Evolutionary conservation across 2,113 vertebrate genomes (phyloP), one percentile per base, ranked within the genome.

Genomic region (Phyllostomus hastatus): DNA sequence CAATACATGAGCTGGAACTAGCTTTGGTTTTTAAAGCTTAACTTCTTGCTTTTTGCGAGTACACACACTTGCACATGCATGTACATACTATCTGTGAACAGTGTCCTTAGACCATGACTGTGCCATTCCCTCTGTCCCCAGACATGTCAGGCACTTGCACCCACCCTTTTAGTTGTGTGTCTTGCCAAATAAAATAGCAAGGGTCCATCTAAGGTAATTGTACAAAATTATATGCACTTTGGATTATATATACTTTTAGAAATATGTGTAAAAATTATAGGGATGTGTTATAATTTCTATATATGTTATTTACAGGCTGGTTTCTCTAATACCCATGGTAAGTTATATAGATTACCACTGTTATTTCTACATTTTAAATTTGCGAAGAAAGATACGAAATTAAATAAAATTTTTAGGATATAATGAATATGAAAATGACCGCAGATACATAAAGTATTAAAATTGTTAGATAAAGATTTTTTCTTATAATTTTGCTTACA

Each of bases 131-230:
- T 70, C 50, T 73, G 22, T 92, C n/a, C 94, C 46, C 5, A 41
- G 67, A 85, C 1, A 10, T 16, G 35, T 66, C 10, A 50, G 50
- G 35, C 4, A 57, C 46, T 72, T 96, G 33, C 81, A 88, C 28
- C 59, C 7, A 87, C 1, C n/a, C n/a, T 95, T 91, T 97, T 92
- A 75, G 69, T 4, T 8, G 0, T 81, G 66, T 88, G 28, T 69
- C 50, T 79, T 95, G 66, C 35, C 80, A 94, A 89, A 86, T 78
- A 96, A 61, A 85, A 91, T 83, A 84, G 64, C 84, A 82, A 93
- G 64, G 43, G 75, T n/a, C 24, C 38, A 76, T 31, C 46, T 70
- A 70, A 81, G 28, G 22, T 81, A 64, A 83, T 41, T 90, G 17
- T 24, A 38, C 73, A 12, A n/a, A 76, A 76, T 85, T 70, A 43